Evolutionary conservation across 2,797 vertebrate species (phyloP), one percentile per base, ranked within the genome.

Genomic region (Schizothorax lantsangensis): DNA sequence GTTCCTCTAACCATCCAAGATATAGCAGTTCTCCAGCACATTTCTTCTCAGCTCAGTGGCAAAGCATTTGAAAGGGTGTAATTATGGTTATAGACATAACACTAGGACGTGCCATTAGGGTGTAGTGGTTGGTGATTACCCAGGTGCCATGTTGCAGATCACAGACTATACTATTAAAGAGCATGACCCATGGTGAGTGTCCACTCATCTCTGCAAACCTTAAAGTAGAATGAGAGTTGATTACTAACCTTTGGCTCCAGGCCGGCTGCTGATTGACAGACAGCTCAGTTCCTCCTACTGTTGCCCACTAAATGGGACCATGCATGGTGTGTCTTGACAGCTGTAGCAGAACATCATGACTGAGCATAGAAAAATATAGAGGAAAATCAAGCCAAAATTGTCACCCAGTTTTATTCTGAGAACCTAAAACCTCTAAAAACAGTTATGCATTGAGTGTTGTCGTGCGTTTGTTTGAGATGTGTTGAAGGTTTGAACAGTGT

Each of bases 21-120:
- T 78, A 30, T 54, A 86, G 69, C 40, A 52, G 81, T 66, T 79
- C 66, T 64, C 54, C 33, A 30, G 78, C 33, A 57, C 69, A 71
- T 77, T 84, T 66, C 14, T 82, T 49, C 81, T 87, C 86, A 92
- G 94, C 93, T 95, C 92, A 92, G 93, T 90, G 88, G 78, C 19
- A 90, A 89, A 85, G 90, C 85, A 12, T 64, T 89, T 88, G 88
- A 91, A 85, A 92, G 93, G 92, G 91, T 92, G 90, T 93, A 94
- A 95, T 95, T 95, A 95, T 91, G 91, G 93, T 90, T 94, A 94
- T 93, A 93, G 90, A 93, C 88, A 85, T 87, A 86, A 92, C 84
- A 85, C 89, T 84, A 86, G 88, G 88, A 88, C 88, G 89, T 92
- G 87, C 93, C 94, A 95, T 95, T 95, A 95, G 92, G 92, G 92